Evolutionary conservation across 2,888 invertebrate genomes (phyloP), one percentile per base, ranked within the genome.

Genomic region (Morinoia aosen): DNA sequence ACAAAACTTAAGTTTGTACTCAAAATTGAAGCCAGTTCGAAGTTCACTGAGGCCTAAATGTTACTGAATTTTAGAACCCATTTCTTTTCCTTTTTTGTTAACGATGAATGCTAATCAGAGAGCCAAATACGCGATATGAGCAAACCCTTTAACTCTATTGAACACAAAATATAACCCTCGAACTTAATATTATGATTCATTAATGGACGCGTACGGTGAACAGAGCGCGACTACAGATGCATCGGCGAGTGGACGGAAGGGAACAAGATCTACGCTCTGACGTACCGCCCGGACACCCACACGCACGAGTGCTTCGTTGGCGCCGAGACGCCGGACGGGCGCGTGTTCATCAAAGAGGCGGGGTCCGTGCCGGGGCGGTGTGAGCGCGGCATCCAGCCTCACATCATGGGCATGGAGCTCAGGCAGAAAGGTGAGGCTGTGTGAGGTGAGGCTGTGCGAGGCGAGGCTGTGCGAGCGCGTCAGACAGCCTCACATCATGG

Each of bases 281-380:
- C 98, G 0, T 98, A 98, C 97, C 97, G 98, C 96, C 97, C 98
- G 96, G 98, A 98, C 97, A 97, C 98, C 94, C 97, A 97, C 48
- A 97, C 97, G 94, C 98, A 98, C 97, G 98, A 98, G 97, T 98
- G 98, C 97, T 98, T 98, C 97, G 98, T 98, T 57, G 98, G 98
- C 19, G 97, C 97, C 40, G 98, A 98, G 95, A 97, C 98, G 33
- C 97, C 97, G 48, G 97, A 98, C 88, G 97, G 98, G 90, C 98
- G 98, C 97, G 98, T 98, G 96, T 98, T 98, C 97, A 98, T 98
- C 96, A 98, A 98, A 97, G 98, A 98, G 97, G 98, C 98, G 57
- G 98, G 98, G 16, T 25, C 33, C 64, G 64, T 95, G 40, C 95
- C 95, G 25, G 98, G 98, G 97, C 98, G 98, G 97, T 98, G 98